Evolutionary conservation across 2,888 invertebrate genomes (phyloP).

Genomic region (Dryobotodes eremita): DNA sequence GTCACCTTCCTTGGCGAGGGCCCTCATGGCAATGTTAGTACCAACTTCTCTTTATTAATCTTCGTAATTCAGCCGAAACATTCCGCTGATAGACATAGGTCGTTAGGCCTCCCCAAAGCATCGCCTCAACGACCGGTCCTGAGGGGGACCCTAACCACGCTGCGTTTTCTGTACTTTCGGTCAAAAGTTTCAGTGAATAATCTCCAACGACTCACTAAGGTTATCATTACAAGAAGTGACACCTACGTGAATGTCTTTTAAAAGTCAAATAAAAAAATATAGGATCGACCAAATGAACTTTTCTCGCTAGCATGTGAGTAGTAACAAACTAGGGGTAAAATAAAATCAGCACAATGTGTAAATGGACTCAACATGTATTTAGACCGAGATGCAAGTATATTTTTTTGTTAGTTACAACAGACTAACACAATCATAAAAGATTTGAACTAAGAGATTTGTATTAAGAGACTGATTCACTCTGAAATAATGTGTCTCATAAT

Average conservation of each 20-base stretch:
- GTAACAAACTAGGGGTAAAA: background rate
- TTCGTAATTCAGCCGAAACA: too few species aligned
- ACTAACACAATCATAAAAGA: background rate
- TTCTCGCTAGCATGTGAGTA: background rate
- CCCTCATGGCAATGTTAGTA: slow-evolving; percentile 95
- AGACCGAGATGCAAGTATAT: background rate
- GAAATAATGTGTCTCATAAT: background rate
- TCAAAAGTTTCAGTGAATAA: background rate
- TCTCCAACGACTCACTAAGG: background rate
- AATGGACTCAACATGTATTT: slow-evolving; percentile 27
- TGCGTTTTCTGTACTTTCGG: background rate
- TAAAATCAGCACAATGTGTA: slow-evolving; percentile 2
- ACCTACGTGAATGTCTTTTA: background rate
- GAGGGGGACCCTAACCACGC: too few species aligned
- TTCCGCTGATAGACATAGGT: too few species aligned
- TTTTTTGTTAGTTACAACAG: background rate
- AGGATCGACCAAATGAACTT: background rate
- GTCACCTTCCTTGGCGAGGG: slow-evolving; percentile 97
- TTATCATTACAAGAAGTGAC: background rate
- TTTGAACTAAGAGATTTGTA: background rate
- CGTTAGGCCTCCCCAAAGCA: background rate
- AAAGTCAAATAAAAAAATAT: background rate
- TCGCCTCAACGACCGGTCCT: background rate
- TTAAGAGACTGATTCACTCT: background rate
- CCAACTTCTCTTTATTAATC: background rate